These are phyloP conservation scores for Phaethornis superciliosus DNA, from an alignment of 2,113 vertebrate genomes.

Conservation along the genomic window DNA sequence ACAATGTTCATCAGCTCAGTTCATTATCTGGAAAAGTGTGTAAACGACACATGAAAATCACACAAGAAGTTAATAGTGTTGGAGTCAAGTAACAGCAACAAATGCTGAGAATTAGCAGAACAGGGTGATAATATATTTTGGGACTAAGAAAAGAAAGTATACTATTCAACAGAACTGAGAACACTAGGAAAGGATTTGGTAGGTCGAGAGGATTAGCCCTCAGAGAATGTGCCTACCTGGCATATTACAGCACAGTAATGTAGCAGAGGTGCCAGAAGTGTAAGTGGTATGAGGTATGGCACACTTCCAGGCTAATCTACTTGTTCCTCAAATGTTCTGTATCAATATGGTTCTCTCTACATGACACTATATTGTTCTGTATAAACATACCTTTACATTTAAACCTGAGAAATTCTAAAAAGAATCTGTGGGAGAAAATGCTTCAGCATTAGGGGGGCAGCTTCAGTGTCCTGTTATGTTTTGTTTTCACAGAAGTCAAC, in stretches of 20 bases:
- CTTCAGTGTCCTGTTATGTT: neutral
- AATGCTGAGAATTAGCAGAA: neutral
- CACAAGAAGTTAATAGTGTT: neutral
- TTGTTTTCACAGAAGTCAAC: neutral
- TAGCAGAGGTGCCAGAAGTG: neutral
- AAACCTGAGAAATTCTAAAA: neutral
- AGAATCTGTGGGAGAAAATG: neutral
- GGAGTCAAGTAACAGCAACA: neutral
- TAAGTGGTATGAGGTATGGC: neutral
- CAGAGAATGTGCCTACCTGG: neutral
- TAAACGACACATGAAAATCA: neutral
- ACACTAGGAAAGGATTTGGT: neutral
- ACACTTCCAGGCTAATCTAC: neutral
- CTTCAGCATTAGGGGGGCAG: neutral
- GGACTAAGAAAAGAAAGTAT: constrained; percentile 10
- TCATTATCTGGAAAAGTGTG: neutral
- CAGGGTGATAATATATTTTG: neutral
- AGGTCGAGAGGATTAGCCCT: neutral
- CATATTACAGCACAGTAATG: neutral
- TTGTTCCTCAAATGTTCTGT: neutral
- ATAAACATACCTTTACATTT: neutral
- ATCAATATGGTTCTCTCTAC: neutral
- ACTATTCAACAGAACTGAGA: neutral
- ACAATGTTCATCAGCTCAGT: neutral
- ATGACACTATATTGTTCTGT: neutral